Percentiles rank a stretch among this genome's conserved stretches.
These are phyloP conservation scores for Penaeus chinensis DNA, from an alignment of 1,140 invertebrate genomes.

Conservation along the genomic window DNA sequence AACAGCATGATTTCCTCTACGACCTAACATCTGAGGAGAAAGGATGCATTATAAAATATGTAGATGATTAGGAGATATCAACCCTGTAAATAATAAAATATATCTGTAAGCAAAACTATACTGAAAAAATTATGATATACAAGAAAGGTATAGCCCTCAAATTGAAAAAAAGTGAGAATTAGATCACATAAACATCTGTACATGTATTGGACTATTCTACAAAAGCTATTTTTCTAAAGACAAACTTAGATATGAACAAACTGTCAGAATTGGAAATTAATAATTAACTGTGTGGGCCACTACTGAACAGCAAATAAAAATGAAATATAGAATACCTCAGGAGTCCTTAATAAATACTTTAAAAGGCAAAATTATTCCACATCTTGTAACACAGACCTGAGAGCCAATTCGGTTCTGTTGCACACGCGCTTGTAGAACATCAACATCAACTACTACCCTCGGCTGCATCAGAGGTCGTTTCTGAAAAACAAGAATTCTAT, in stretches of 20 bases:
- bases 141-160: background rate
- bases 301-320: no score
- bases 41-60: background rate
- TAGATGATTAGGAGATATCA: background rate
- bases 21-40: conserved; percentile 40
- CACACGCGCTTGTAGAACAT: conserved; percentile 45
- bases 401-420: conserved; percentile 18
- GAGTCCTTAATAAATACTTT: no score
- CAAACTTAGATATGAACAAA: no score
- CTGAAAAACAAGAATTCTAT: conserved; percentile 25
- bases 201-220: no score
- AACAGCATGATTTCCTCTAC: conserved; percentile 46
- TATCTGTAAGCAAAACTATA: no score
- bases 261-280: no score
- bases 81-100: background rate
- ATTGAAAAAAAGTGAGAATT: background rate
- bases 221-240: no score
- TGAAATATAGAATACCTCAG: no score
- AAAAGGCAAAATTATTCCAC: background rate
- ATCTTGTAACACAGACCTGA: conserved; percentile 15
- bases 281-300: no score
- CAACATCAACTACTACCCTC: conserved; percentile 40
- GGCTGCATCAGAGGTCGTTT: conserved; percentile 45
- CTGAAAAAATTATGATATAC: no score
- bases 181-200: no score